Evolutionary conservation across 2,113 vertebrate genomes (phyloP).

Genomic region (Larimichthys crocea): DNA sequence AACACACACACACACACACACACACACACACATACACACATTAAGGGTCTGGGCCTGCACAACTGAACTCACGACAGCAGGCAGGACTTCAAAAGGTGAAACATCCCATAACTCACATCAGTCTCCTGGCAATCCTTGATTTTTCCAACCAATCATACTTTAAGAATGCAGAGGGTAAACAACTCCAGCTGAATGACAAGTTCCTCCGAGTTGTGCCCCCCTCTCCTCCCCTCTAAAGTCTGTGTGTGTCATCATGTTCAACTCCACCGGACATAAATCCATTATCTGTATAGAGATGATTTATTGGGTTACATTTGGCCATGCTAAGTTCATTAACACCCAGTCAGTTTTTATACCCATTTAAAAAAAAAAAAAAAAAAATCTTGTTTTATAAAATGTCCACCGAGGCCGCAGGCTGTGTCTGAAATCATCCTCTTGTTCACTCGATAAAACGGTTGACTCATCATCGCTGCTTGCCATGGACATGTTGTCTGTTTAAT

Average conservation of each 20-base stretch:
- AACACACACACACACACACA: conserved; percentile 12
- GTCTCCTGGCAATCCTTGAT: conserved; percentile 71
- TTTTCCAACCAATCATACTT: conserved; percentile 79
- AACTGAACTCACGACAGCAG: conserved; percentile 76
- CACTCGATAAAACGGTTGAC: too few relatives aligned
- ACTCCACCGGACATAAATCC: not conserved
- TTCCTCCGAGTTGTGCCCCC: conserved; percentile 36
- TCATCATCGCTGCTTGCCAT: too few relatives aligned
- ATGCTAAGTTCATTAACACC: not conserved
- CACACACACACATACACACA: conserved; percentile 27
- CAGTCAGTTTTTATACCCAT: not conserved
- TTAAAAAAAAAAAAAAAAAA: not conserved
- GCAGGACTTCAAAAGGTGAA: conserved; percentile 79
- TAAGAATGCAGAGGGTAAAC: conserved; percentile 77
- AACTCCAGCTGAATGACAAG: conserved; percentile 81
- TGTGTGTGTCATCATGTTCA: conserved; percentile 13
- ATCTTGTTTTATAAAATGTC: too few relatives aligned
- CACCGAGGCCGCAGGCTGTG: too few relatives aligned
- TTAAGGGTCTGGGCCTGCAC: conserved; percentile 52
- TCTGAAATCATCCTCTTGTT: too few relatives aligned
- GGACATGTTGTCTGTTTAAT: too few relatives aligned
- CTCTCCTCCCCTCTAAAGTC: conserved; percentile 20
- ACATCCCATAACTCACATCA: conserved; percentile 78
- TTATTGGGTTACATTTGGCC: not conserved
- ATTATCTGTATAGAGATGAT: not conserved